phyloP scores from a whole-genome alignment of 2,113 vertebrate species.

The Semnornis frantzii region DNA sequence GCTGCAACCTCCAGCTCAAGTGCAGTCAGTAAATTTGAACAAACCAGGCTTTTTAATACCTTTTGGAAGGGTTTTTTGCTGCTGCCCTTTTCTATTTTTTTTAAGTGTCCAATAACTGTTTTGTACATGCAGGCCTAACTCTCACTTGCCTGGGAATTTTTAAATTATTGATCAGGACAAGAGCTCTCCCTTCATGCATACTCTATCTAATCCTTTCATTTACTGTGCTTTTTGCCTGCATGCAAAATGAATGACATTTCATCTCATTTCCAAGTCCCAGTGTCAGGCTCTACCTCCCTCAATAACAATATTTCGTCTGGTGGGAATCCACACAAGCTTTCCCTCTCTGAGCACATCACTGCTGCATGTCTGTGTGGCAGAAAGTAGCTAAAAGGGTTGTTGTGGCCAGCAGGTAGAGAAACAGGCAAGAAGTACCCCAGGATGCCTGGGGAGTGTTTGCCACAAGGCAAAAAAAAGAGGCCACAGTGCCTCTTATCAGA shows the following conservation, averaged over 20 bases:
- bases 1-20: neutral
- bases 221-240: neutral
- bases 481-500: neutral
- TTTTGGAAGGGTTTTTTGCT: neutral
- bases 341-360: neutral
- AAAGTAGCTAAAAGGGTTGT: neutral
- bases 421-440: neutral
- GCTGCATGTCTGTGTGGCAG: neutral
- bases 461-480: neutral
- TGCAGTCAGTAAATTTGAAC: neutral
- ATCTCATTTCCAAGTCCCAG: neutral
- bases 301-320: neutral
- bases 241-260: neutral
- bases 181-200: neutral
- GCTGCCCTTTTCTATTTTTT: neutral
- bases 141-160: neutral
- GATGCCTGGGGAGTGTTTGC: neutral
- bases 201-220: constrained; percentile 10
- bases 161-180: constrained; percentile 37
- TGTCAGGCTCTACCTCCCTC: neutral
- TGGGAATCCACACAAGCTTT: neutral
- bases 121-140: neutral
- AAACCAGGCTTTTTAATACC: neutral
- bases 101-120: neutral
- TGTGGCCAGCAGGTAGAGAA: neutral